Conservation (phyloP, 1,140 invertebrate genomes). For the Drosophila azteca region DNA sequence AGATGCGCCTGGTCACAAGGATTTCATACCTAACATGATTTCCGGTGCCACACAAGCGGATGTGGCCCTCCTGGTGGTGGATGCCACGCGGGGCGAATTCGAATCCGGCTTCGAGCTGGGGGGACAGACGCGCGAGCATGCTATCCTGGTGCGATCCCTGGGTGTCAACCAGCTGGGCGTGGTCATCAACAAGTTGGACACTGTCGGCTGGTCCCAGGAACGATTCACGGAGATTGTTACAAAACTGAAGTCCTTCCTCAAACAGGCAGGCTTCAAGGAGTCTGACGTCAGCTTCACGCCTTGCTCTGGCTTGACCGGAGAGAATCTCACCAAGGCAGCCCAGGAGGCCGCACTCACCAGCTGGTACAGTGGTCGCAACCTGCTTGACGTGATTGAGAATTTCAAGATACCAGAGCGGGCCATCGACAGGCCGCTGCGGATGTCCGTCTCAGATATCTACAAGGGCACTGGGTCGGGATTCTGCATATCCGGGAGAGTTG, state of each 20-base stretch:
- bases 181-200: constrained; percentile 94
- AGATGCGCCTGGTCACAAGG: constrained; percentile 98
- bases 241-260: constrained; percentile 94
- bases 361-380: constrained; percentile 95
- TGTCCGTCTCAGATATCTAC: constrained; percentile 97
- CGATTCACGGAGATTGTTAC: constrained; percentile 94
- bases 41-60: constrained; percentile 98
- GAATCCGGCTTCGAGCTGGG: constrained; percentile 99
- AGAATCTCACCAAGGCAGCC: constrained; percentile 92
- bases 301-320: constrained; percentile 96
- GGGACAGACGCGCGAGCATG: constrained; percentile 99
- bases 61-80: constrained; percentile 97
- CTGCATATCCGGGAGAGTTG: constrained; percentile 94
- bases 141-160: constrained; percentile 94
- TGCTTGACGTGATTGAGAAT: constrained; percentile 93
- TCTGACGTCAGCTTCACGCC: constrained; percentile 95
- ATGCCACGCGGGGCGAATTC: constrained; percentile 98
- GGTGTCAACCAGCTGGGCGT: constrained; percentile 95
- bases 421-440: constrained; percentile 95
- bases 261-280: constrained; percentile 97
- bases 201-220: constrained; percentile 90
- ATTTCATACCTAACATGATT: constrained; percentile 99
- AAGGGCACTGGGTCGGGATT: constrained; percentile 95
- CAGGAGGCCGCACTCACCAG: constrained; percentile 87
- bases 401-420: constrained; percentile 93